Base-by-base conservation (phyloP, 1,140 invertebrate genomes). In the Lasioglossum albipes region DNA sequence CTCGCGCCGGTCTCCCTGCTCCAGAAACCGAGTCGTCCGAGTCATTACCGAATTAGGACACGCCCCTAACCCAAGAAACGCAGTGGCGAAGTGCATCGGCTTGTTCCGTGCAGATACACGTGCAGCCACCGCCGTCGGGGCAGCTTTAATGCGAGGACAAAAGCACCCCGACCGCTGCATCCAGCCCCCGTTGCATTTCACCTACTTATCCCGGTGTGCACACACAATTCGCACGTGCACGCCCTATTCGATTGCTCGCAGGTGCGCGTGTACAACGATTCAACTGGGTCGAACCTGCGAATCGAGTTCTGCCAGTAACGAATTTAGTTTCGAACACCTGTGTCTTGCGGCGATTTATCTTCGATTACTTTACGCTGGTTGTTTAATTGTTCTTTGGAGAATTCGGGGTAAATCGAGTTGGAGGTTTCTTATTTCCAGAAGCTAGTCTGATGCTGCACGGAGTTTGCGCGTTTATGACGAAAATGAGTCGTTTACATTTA, bases 31-130 rank as follows among this genome's bases (percentile, higher is more conserved):
- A 87, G 75, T 83, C 67, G 75, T 85, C 54, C 65, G 76, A 69
- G 83, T 89, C 81, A 86, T 90, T 90, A 89, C 86, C 65, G 88
- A 91, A 90, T 90, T 89, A 88, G 90, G 81, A 89, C 88, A 79
- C 81, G 52, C 36, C 12, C 36, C 42, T 10, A 52, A 18, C 27
- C 10, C 20, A 20, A 18, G 13, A n/a, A 71, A 42, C 22, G 41
- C 41, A 62, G 12, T 22, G 27, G 31, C 27, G 42, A 79, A 74
- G 70, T 74, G 70, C 70, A 79, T 74, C 31, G 70, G 70, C 62
- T 66, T 41, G 61, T 74, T 5, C 7, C 16, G 52, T 5, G 27
- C 2, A 18, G 52, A 68, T 7, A 64, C 27, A 18, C 16, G 12
- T 13, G 41, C 16, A 6, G 7, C 1, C 13, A 22, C 27, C 9